These are phyloP conservation scores for Cochlearius cochlearius DNA, from an alignment of 2,113 vertebrate genomes.

Conservation along the genomic window DNA sequence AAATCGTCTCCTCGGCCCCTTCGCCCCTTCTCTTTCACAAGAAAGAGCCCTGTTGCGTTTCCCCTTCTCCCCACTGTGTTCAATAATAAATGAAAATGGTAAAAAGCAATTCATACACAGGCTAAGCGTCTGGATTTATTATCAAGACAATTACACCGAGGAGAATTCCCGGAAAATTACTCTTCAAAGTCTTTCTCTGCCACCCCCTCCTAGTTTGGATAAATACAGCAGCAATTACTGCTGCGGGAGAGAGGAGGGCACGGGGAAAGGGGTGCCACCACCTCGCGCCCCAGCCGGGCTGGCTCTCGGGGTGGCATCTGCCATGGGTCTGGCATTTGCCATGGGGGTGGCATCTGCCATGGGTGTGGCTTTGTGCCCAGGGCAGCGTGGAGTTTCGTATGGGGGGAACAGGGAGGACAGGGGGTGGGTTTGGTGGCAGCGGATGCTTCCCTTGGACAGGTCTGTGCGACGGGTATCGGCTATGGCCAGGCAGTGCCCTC, in stretches of 20 bases:
- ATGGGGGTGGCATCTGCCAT: background rate
- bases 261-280: background rate
- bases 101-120: constrained; percentile 44
- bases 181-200: constrained; percentile 58
- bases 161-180: constrained; percentile 51
- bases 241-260: background rate
- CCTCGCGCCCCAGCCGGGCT: background rate
- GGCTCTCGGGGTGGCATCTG: background rate
- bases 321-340: no score
- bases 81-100: constrained; percentile 59
- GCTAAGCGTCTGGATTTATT: constrained; percentile 45
- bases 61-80: constrained; percentile 63
- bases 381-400: fast-evolving
- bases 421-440: fast-evolving
- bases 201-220: constrained; percentile 61
- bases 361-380: background rate
- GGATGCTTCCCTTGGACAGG: background rate
- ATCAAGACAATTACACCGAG: constrained; percentile 47
- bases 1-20: constrained; percentile 34
- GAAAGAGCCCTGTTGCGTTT: constrained; percentile 52
- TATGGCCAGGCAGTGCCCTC: fast-evolving
- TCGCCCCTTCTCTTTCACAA: constrained; percentile 39
- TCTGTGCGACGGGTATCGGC: background rate
- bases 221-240: constrained; percentile 55
- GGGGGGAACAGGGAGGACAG: no score